Evolutionary conservation across 2,113 vertebrate species (phyloP).

Genomic region (Cochlearius cochlearius): DNA sequence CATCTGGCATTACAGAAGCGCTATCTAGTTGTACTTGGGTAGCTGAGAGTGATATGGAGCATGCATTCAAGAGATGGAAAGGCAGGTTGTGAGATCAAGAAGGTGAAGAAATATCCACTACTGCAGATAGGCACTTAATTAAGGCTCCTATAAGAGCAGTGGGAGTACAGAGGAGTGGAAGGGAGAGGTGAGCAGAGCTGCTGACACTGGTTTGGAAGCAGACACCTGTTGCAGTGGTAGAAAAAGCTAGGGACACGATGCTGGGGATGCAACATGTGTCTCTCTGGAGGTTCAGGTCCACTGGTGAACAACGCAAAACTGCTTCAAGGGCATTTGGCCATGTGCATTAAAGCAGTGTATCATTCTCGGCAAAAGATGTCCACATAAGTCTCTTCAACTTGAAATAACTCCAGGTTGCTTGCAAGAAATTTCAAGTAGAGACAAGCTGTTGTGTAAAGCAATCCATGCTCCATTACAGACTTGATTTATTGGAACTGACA

Average conservation of each 20-base stretch:
- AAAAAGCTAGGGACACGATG: rapidly evolving
- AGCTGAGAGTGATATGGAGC: background rate
- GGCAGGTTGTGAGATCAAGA: background rate
- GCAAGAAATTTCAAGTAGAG: background rate
- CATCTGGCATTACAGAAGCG: background rate
- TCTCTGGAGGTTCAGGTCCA: rapidly evolving
- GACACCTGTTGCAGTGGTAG: background rate
- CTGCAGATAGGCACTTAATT: rapidly evolving
- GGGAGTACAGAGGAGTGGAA: background rate
- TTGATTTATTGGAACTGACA: background rate
- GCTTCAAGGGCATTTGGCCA: rapidly evolving
- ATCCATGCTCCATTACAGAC: background rate
- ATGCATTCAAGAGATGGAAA: background rate
- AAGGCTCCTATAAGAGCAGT: rapidly evolving
- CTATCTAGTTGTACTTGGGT: background rate
- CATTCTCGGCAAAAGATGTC: background rate
- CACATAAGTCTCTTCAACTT: background rate
- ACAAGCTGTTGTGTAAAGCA: background rate
- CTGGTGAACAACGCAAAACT: rapidly evolving
- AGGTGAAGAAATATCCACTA: rapidly evolving
- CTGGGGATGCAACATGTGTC: background rate
- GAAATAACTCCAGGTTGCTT: background rate
- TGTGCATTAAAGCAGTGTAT: rapidly evolving
- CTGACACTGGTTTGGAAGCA: rapidly evolving
- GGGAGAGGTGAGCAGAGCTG: background rate